Conservation (phyloP, 2,113 vertebrate species). For the Myotis lucifugus region DNA sequence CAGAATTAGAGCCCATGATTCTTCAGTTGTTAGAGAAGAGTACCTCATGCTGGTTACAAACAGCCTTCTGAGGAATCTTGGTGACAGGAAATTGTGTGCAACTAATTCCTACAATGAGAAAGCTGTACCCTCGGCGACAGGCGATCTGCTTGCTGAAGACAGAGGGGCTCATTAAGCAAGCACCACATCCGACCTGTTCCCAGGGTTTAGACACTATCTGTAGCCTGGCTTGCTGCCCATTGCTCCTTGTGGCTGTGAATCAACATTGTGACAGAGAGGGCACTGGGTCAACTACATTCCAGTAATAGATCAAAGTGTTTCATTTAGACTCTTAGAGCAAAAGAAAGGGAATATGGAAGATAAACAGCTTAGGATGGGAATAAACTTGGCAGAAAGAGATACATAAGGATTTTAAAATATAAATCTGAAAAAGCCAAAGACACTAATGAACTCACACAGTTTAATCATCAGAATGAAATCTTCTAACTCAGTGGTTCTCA, state of each 20-base stretch:
- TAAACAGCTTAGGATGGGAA: neutral
- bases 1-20: neutral
- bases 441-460: neutral
- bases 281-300: slow-evolving; percentile 40
- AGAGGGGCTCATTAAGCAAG: slow-evolving; percentile 5
- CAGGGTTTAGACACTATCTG: neutral
- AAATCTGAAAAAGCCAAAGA: slow-evolving; percentile 20
- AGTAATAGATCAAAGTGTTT: slow-evolving; percentile 50
- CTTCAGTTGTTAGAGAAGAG: neutral
- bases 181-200: slow-evolving; percentile 15
- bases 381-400: slow-evolving; percentile 7
- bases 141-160: neutral
- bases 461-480: neutral
- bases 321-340: slow-evolving; percentile 13
- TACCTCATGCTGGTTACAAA: neutral
- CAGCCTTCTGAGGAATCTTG: neutral
- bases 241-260: slow-evolving; percentile 22
- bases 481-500: neutral
- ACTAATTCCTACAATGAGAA: slow-evolving; percentile 31
- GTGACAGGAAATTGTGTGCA: slow-evolving; percentile 10
- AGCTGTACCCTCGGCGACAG: neutral
- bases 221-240: neutral
- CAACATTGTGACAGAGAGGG: slow-evolving; percentile 47
- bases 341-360: neutral
- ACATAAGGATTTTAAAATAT: slow-evolving; percentile 1